These are phyloP conservation scores for Galeopterus variegatus DNA, from an alignment of 2,113 vertebrate species.

Conservation along the genomic window DNA sequence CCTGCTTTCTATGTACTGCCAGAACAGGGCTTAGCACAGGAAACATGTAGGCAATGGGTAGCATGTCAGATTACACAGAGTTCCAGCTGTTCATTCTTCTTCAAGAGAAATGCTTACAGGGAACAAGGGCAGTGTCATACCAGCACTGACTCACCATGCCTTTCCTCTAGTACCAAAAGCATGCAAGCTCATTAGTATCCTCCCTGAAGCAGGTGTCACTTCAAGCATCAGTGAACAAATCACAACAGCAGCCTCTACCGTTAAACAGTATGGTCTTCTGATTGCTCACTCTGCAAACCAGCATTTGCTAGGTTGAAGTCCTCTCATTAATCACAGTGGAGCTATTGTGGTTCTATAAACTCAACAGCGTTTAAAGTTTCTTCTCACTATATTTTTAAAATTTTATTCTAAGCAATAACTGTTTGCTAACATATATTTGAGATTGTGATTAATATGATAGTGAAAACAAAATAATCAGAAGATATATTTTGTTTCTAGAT, in stretches of 20 bases:
- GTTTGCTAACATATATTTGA: not conserved
- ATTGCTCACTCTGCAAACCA: not conserved
- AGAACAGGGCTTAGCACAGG: not conserved
- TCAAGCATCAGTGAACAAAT: not conserved
- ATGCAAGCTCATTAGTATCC: not conserved
- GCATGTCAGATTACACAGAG: not conserved
- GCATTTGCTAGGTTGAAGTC: not conserved
- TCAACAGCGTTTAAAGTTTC: not conserved
- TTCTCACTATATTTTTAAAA: not conserved
- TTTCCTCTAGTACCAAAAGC: not conserved
- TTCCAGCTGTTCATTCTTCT: not conserved
- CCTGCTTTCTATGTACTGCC: not conserved
- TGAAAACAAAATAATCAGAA: not conserved
- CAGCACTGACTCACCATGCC: not conserved
- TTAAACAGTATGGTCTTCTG: not conserved
- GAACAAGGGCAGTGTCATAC: not conserved
- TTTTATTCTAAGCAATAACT: not conserved
- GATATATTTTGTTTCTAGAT: constrained; percentile 14
- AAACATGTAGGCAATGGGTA: not conserved
- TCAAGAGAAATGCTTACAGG: not conserved
- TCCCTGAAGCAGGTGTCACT: not conserved
- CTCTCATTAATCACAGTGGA: not conserved
- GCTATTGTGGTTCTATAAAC: not conserved
- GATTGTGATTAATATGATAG: not conserved
- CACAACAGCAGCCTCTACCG: not conserved